Percentiles rank a stretch among this genome's conserved stretches.
These are phyloP conservation scores for Resseliella maxima DNA, from an alignment of 2,888 invertebrate species.

Conservation along the genomic window DNA sequence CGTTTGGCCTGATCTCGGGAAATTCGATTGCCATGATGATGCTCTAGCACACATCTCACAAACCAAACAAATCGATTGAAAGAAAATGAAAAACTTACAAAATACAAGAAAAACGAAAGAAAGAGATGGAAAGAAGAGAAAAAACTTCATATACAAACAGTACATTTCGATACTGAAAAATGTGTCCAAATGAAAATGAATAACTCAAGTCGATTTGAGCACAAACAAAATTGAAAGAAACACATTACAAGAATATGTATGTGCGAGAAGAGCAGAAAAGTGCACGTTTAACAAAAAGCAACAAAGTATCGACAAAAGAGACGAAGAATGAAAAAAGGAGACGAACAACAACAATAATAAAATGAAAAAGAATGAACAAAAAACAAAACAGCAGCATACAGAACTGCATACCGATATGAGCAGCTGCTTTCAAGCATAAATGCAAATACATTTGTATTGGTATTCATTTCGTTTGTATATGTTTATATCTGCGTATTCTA, in stretches of 20 bases:
- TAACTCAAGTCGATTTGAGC: slow-evolving; percentile 35
- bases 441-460: not conserved
- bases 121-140: not conserved
- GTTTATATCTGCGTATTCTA: not conserved
- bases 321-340: slow-evolving; percentile 47
- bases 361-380: not conserved
- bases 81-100: not conserved
- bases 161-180: slow-evolving; percentile 42
- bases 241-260: not conserved
- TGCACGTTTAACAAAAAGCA: slow-evolving; percentile 50
- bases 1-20: slow-evolving; percentile 17
- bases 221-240: not conserved
- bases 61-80: not conserved
- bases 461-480: not conserved
- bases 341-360: slow-evolving; percentile 4
- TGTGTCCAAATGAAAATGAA: slow-evolving; percentile 51
- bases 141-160: not conserved
- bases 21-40: not conserved
- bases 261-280: slow-evolving; percentile 4
- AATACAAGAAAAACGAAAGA: not conserved
- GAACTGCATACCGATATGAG: slow-evolving; percentile 48
- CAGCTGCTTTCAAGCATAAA: slow-evolving; percentile 25
- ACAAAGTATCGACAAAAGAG: slow-evolving; percentile 42
- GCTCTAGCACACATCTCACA: not conserved
- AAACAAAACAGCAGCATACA: slow-evolving; percentile 6